phyloP scores from a whole-genome alignment of 2,797 vertebrate species.

The Dryobates pubescens region DNA sequence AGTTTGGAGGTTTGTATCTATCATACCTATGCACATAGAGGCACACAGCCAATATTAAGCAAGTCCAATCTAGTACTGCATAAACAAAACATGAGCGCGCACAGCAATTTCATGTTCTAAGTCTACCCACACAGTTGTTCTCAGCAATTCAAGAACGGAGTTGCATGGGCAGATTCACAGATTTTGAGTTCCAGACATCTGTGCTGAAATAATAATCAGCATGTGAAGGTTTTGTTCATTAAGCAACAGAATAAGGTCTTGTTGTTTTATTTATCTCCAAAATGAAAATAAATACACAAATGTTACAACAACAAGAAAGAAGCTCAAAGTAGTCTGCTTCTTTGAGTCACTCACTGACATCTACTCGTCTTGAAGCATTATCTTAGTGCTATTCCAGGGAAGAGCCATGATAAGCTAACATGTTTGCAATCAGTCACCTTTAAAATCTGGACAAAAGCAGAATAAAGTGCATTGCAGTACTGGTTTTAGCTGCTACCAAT shows the following conservation, averaged over 20 bases:
- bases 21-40: not conserved
- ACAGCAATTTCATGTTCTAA: conserved; percentile 78
- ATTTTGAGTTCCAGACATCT: conserved; percentile 72
- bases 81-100: conserved; percentile 77
- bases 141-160: conserved; percentile 75
- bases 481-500: not conserved
- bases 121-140: conserved; percentile 79
- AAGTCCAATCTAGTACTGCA: conserved; percentile 69
- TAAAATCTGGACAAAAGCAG: not conserved
- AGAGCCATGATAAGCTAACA: not conserved
- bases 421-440: not conserved
- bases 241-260: conserved; percentile 30
- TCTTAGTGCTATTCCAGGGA: not conserved
- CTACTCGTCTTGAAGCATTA: not conserved
- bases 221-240: conserved; percentile 46
- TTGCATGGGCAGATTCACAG: conserved; percentile 75
- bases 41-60: conserved; percentile 59
- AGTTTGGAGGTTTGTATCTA: conserved; percentile 14
- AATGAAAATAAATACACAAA: conserved; percentile 34
- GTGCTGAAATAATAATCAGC: conserved; percentile 62
- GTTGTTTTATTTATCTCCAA: not conserved
- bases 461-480: not conserved
- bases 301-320: not conserved
- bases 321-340: not conserved
- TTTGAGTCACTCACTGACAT: not conserved